phyloP scores from a whole-genome alignment of 2,888 invertebrate species.

The Ditula angustiorana region DNA sequence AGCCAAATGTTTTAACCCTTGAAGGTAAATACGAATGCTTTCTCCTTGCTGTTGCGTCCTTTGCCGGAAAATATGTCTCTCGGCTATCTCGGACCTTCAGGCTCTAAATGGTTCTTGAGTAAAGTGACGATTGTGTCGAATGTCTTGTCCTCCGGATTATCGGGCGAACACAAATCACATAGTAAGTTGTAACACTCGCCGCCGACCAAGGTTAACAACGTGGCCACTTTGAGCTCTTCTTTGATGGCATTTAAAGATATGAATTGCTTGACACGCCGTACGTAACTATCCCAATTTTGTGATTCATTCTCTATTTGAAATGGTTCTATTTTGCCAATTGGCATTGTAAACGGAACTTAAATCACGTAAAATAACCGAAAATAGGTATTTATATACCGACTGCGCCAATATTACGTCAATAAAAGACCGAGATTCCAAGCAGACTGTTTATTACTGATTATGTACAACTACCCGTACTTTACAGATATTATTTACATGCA shows the following conservation, averaged over 20 bases:
- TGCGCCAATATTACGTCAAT: constrained; percentile 2
- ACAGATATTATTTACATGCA: background rate
- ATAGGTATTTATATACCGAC: background rate
- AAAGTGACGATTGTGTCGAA: too few species aligned
- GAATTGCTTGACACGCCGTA: background rate
- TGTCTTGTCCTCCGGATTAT: too few species aligned
- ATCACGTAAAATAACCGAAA: background rate
- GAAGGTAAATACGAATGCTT: too few species aligned
- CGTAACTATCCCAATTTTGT: background rate
- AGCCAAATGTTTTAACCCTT: too few species aligned
- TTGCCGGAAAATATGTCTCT: background rate
- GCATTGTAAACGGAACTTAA: too few species aligned
- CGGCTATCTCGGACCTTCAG: background rate
- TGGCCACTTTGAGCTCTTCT: background rate
- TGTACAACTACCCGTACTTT: too few species aligned
- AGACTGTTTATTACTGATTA: too few species aligned
- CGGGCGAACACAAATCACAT: background rate
- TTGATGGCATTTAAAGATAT: background rate
- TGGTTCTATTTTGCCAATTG: background rate
- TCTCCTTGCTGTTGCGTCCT: too few species aligned
- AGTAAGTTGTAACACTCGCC: constrained; percentile 6
- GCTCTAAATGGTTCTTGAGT: background rate
- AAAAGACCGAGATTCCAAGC: too few species aligned
- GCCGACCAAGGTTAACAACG: background rate
- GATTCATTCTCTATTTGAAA: background rate